phyloP scores from a whole-genome alignment of 2,888 invertebrate species.

The Tortricodes alternella region DNA sequence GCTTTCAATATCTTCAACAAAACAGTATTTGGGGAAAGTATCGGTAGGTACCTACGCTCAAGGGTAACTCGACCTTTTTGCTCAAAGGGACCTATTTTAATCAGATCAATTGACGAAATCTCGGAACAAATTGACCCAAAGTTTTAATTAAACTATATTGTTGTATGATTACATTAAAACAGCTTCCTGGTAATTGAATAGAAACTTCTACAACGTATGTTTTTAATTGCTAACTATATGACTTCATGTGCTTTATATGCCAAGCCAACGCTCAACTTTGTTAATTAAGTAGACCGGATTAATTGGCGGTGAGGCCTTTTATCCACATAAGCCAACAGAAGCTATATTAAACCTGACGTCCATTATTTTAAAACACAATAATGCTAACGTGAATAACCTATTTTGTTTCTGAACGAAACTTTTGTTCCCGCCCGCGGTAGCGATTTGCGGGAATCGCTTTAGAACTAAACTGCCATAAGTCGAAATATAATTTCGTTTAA shows the following conservation, averaged over 20 bases:
- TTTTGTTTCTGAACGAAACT: conserved; percentile 8
- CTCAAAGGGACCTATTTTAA: conserved; percentile 19
- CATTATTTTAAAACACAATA: conserved; percentile 33
- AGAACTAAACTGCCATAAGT: background rate
- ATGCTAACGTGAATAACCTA: conserved; percentile 19
- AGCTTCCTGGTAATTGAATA: conserved; percentile 19
- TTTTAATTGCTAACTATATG: conserved; percentile 16
- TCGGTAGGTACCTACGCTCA: too few relatives aligned
- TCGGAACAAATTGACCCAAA: conserved; percentile 25
- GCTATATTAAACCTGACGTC: too few relatives aligned
- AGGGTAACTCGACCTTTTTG: too few relatives aligned
- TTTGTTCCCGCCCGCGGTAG: conserved; percentile 10
- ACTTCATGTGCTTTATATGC: conserved; percentile 29
- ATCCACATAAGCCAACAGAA: conserved; percentile 34
- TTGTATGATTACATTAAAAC: conserved; percentile 19
- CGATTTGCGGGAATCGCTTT: conserved; percentile 2
- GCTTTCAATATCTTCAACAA: too few relatives aligned
- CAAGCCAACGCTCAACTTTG: conserved; percentile 48
- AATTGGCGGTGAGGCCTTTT: conserved; percentile 57
- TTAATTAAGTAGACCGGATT: conserved; percentile 72
- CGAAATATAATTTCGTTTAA: background rate
- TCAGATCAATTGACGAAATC: conserved; percentile 8
- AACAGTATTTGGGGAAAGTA: too few relatives aligned
- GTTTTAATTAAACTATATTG: conserved; percentile 11
- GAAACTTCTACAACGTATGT: background rate